phyloP scores from a whole-genome alignment of 2,113 vertebrate genomes.

The Synchiropus splendidus region DNA sequence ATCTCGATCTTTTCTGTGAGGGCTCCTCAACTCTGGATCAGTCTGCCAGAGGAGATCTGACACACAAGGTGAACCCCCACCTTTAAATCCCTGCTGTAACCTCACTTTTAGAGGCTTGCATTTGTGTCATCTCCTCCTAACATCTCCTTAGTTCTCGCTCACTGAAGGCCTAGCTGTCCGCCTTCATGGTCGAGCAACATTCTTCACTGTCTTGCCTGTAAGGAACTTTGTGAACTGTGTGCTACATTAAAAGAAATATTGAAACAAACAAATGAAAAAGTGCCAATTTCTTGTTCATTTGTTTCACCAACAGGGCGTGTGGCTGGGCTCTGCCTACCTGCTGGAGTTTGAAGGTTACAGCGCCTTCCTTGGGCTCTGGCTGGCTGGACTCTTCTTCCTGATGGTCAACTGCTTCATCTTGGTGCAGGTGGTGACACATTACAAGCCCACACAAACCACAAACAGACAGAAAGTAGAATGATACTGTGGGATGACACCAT shows the following conservation, averaged over 20 bases:
- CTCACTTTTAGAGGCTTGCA: no score
- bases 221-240: background rate
- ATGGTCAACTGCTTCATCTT: conserved; percentile 78
- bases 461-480: conserved; percentile 45
- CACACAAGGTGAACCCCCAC: no score
- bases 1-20: no score
- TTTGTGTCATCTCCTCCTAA: no score
- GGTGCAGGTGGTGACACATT: conserved; percentile 78
- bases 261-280: no score
- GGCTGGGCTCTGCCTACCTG: conserved; percentile 81
- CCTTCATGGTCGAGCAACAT: background rate
- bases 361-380: conserved; percentile 81
- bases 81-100: no score
- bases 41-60: no score
- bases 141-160: no score
- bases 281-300: background rate
- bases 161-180: no score
- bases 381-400: conserved; percentile 81
- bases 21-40: no score
- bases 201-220: background rate
- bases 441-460: conserved; percentile 47
- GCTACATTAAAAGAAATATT: no score
- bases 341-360: conserved; percentile 87
- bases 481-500: conserved; percentile 3
- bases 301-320: conserved; percentile 65